Evolutionary conservation across 1,140 invertebrate species (phyloP), one percentile per base, ranked within the genome.

Genomic region (Mycetomoellerius zeteki): DNA sequence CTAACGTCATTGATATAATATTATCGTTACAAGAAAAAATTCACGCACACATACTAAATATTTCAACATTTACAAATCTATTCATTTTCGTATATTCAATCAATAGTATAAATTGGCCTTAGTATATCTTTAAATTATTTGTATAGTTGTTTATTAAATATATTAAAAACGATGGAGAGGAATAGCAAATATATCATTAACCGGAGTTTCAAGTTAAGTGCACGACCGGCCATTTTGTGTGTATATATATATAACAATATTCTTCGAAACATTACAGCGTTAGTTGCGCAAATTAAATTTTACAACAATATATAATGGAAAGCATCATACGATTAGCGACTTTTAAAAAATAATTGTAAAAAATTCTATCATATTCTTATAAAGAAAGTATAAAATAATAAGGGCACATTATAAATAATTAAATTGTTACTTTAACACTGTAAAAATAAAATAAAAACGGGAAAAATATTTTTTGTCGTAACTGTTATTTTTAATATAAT

Each of bases 291-390:
- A 72, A 81, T 81, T 81, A 65, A 33, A 72, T 81, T 43, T 21
- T 65, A 30, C 69, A 81, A 69, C 64, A 64, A 81, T 43, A 81
- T 21, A 81, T 72, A 81, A 72, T 58, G 33, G 78, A 81, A 81
- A 81, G 21, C 67, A 21, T 81, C 50, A 33, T n/a, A 6, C 24
- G 37, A 4, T 10, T 43, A 10, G 43, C 62, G 50, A 43, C 62
- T 81, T 81, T 69, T 72, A 69, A 71, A 69, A 54, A 69, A 54
- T 14, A 21, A 77, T 60, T 65, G 76, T 12, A 50, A 65, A 78
- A 77, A 65, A 65, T 64, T 16, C 19, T 78, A 43, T 78, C n/a
- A 24, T 62, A 47, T 47, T 47, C 24, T 58, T n/a, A 64, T 21
- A 64, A 58, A 27, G 10, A 65, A 78, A 30, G 6, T 50, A 30